Base-by-base conservation (phyloP, 2,888 invertebrate genomes). In the Pristionchus japonicus region DNA sequence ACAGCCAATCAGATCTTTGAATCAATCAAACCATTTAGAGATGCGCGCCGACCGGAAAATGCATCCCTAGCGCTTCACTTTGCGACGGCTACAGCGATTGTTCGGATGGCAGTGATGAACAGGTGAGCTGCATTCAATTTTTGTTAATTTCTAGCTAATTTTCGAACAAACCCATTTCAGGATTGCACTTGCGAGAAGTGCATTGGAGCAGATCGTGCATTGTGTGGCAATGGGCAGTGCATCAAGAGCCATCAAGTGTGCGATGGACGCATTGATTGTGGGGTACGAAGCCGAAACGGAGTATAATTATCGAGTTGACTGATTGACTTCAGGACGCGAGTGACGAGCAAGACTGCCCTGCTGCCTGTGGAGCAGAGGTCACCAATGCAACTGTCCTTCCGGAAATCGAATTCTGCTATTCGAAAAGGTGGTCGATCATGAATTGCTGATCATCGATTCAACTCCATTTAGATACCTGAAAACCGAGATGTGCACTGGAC, bases 131-230 rank as follows among this genome's bases (percentile, higher is more conserved):
- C 4, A 15, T 57, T 57, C 20, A 20, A 15, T 57, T 7, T 4
- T 57, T 23, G 23, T 15, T 57, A 15, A 57, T 23, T 57, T 20
- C 57, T 20, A 9, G 15, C 23, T 15, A 20, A 3, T n/a, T 61
- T 23, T 61, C n/a, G 61, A 27, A 31, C 7, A 64, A 27, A 11
- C 7, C 2, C 64, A 31, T 7, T 27, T 52, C 31, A 92, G 92
- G 89, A 89, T 23, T 93, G 93, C 74, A 91, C 92, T 83, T 93
- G 93, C 87, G 87, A 89, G 52, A 70, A 89, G n/a, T 93, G 93
- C 89, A 91, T 91, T 27, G 91, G 92, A 34, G 88, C 89, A 0
- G 84, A 89, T 47, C 89, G 88, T 27, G 91, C 91, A 13, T 88
- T 93, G 9, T 93, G 93, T 86, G 89, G 89, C 67, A 90, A 91